Evolutionary conservation across 2,797 vertebrate species (phyloP).

Genomic region (Arremon brunneinucha): DNA sequence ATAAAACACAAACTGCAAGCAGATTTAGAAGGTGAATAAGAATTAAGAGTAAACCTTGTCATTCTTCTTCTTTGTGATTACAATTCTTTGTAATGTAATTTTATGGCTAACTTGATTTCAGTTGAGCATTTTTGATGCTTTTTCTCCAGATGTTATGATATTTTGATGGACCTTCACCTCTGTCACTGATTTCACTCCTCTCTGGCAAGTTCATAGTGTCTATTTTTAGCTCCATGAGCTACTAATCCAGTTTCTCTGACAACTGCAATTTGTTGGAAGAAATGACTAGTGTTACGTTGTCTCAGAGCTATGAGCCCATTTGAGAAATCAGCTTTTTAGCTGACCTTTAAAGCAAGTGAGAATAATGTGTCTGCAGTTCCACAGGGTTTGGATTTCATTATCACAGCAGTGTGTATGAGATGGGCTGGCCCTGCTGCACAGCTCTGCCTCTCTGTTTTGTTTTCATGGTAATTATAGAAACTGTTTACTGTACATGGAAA

Average conservation of each 20-base stretch:
- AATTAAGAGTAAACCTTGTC: not conserved
- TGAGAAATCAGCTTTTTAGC: constrained; percentile 9
- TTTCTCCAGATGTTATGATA: not conserved
- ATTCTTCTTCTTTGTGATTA: not conserved
- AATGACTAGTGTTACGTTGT: not conserved
- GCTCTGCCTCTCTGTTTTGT: constrained; percentile 12
- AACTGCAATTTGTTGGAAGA: constrained; percentile 2
- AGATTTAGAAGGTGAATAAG: not conserved
- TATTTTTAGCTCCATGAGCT: constrained; percentile 27
- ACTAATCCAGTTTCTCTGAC: constrained; percentile 38
- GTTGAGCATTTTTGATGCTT: not conserved
- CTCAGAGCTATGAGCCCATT: not conserved
- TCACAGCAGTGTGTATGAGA: not conserved
- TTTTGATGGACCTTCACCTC: constrained; percentile 6
- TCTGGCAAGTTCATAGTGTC: not conserved
- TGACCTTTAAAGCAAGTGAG: constrained; percentile 48
- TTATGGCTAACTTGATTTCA: not conserved
- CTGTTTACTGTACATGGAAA: constrained; percentile 17
- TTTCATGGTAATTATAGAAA: constrained; percentile 38
- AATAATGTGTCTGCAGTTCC: not conserved
- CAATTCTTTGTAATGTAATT: not conserved
- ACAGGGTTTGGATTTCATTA: constrained; percentile 36
- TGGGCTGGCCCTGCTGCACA: not conserved
- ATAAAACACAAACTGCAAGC: not conserved
- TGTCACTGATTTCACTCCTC: not conserved